These are phyloP conservation scores for Congeria kusceri DNA, from an alignment of 2,888 invertebrate genomes.

Conservation along the genomic window DNA sequence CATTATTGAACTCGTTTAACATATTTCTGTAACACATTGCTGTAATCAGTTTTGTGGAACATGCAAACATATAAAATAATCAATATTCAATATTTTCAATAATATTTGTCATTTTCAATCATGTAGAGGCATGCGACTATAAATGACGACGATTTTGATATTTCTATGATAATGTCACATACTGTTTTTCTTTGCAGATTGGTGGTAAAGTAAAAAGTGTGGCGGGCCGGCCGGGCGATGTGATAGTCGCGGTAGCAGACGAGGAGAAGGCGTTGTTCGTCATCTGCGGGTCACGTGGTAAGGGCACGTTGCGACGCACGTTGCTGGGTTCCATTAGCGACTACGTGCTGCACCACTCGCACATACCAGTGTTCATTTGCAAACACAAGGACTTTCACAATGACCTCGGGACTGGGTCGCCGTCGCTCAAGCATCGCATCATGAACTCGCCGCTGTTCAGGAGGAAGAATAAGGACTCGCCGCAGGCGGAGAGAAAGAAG, in stretches of 20 bases:
- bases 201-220: conserved; percentile 69
- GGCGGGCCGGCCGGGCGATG: conserved; percentile 72
- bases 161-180: no score
- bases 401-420: conserved; percentile 30
- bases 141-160: no score
- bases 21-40: no score
- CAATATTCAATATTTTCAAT: no score
- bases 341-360: conserved; percentile 72
- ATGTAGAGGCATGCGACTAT: no score
- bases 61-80: no score
- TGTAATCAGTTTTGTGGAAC: no score
- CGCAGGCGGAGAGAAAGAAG: conserved; percentile 41
- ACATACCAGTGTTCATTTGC: conserved; percentile 71
- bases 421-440: conserved; percentile 51
- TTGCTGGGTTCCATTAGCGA: conserved; percentile 74
- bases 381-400: conserved; percentile 62
- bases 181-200: conserved; percentile 43
- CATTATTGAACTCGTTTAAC: no score
- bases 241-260: conserved; percentile 66
- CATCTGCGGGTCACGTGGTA: conserved; percentile 72
- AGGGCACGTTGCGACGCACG: conserved; percentile 67
- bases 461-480: conserved; percentile 52
- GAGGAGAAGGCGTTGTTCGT: conserved; percentile 69
- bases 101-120: no score
- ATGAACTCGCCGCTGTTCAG: conserved; percentile 53